These are phyloP conservation scores for Python bivittatus DNA, from an alignment of 2,113 vertebrate genomes.

Conservation along the genomic window DNA sequence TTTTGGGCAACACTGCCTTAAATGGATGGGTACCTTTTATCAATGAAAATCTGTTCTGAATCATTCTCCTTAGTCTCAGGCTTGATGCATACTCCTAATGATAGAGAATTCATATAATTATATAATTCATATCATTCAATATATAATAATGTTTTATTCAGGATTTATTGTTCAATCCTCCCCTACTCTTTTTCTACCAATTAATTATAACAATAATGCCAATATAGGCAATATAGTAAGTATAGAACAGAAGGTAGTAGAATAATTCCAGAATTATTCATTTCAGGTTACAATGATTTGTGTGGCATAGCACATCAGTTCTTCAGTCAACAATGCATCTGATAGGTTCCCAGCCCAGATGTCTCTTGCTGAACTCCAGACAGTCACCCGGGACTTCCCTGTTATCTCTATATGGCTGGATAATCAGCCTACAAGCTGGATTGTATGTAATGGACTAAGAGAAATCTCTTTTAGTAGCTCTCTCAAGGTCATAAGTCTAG, in stretches of 20 bases:
- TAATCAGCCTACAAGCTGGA: not conserved
- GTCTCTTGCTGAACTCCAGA: not conserved
- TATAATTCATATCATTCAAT: not conserved
- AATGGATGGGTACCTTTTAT: not conserved
- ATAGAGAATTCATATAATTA: not conserved
- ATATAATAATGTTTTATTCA: not conserved
- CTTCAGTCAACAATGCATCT: not conserved
- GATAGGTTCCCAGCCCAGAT: not conserved
- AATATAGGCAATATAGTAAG: not conserved
- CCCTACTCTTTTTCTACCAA: not conserved
- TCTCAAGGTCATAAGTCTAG: not conserved
- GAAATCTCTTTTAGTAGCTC: not conserved
- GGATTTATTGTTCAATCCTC: not conserved
- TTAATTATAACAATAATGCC: not conserved
- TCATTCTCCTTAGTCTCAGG: not conserved
- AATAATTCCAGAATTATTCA: not conserved
- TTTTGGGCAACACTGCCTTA: too few species aligned
- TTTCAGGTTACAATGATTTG: not conserved
- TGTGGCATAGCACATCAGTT: not conserved
- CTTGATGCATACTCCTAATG: not conserved
- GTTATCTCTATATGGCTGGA: not conserved
- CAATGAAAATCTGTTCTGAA: not conserved
- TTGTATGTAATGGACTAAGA: not conserved
- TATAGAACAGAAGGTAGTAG: not conserved
- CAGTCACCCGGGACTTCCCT: not conserved